Base-by-base conservation (phyloP, 2,113 vertebrate genomes). In the Clarias batrachus region DNA sequence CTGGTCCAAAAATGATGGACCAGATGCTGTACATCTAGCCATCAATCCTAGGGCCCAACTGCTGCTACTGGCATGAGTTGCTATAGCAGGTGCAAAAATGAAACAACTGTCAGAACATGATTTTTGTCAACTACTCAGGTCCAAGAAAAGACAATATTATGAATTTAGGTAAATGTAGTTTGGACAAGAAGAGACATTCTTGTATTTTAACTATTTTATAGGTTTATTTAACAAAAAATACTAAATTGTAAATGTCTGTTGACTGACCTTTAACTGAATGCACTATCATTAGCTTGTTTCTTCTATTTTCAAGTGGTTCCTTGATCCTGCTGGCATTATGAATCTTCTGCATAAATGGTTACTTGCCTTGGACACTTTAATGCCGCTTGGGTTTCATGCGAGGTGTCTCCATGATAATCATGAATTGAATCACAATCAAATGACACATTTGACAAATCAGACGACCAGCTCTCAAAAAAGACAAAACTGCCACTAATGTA, bases 311-410 rank as follows among this genome's bases (percentile, higher is more conserved):
- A 89, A 89, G 82, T 88, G 37, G 86, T 85, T 91, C 94, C 95
- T 95, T 96, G 94, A 95, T 94, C 93, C 88, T 66, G 84, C 89
- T 87, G 91, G 90, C 90, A 91, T 92, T 91, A 91, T 87, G 90
- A 90, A 94, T 94, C 90, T 92, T 94, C 92, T 91, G 87, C 93
- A 77, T 94, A 93, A 96, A 95, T 87, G 89, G 90, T 85, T 93
- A 91, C 91, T 89, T 89, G 52, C 85, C 27, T 79, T 89, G 87
- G 94, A 94, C 94, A 81, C 90, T 94, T 96, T 93, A 95, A 91
- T 91, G 88, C 91, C 87, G 63, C 27, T 4, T 59, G 85, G 88
- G 90, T 90, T 90, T 60, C 81, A 91, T 91, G 90, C 90, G 83
- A 92, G 91, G 88, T 91, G 89, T 94, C 92, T 93, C 91, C 87